phyloP scores from a whole-genome alignment of 2,113 vertebrate genomes.

The Ranitomeya imitator region DNA sequence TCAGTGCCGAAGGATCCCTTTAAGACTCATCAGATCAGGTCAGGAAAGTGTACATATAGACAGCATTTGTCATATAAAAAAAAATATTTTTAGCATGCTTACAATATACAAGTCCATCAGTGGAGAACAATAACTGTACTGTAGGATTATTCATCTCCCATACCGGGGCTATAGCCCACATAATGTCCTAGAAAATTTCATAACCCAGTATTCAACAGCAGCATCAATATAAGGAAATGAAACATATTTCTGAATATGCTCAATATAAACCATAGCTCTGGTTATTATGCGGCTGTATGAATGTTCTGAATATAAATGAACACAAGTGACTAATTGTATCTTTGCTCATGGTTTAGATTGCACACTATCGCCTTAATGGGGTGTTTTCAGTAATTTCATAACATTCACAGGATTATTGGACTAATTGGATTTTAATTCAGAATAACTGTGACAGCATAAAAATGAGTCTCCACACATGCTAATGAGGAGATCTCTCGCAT shows the following conservation, averaged over 20 bases:
- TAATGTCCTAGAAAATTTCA: not conserved
- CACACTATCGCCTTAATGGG: slow-evolving; percentile 70
- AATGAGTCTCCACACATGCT: slow-evolving; percentile 90
- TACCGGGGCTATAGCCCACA: not conserved
- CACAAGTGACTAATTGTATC: slow-evolving; percentile 52
- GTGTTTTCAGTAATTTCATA: slow-evolving; percentile 80
- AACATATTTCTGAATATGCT: slow-evolving; percentile 15
- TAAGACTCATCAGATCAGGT: not conserved
- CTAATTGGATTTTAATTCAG: slow-evolving; percentile 87
- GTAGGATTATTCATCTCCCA: not conserved
- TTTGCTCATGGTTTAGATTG: slow-evolving; percentile 58
- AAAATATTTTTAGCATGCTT: not conserved
- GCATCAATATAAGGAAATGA: not conserved
- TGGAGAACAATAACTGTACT: not conserved
- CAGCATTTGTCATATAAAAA: not conserved
- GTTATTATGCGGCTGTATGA: slow-evolving; percentile 25
- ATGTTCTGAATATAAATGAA: slow-evolving; percentile 53
- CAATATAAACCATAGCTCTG: slow-evolving; percentile 1
- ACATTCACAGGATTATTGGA: slow-evolving; percentile 80
- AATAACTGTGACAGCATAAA: slow-evolving; percentile 84
- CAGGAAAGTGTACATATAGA: not conserved
- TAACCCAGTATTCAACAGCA: not conserved
- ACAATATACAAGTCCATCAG: not conserved
- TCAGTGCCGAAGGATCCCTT: not conserved
- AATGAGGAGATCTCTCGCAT: slow-evolving; percentile 92